Conservation (phyloP, 1,140 invertebrate genomes). For the Alviniconcha marisindica region DNA sequence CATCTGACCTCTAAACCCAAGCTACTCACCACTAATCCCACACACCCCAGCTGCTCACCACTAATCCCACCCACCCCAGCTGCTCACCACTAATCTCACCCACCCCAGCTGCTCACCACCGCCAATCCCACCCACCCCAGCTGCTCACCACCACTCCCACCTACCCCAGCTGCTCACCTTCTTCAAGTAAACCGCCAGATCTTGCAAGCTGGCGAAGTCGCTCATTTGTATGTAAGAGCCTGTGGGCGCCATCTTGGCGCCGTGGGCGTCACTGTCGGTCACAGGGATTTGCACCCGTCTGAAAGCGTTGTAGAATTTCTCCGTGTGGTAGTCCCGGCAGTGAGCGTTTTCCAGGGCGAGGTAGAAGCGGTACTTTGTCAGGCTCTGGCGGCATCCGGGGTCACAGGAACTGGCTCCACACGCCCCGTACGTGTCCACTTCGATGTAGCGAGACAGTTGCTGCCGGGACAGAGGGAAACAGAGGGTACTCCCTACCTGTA, state of each 20-base stretch:
- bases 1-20: no score
- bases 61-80: no score
- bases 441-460: not conserved
- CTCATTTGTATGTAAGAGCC: constrained; percentile 95
- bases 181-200: constrained; percentile 81
- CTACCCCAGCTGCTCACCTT: no score
- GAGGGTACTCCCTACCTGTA: no score
- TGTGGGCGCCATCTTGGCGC: constrained; percentile 70
- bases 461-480: no score
- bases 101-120: no score
- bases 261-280: constrained; percentile 60
- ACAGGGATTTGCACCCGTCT: constrained; percentile 62
- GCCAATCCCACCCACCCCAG: no score
- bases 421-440: not conserved
- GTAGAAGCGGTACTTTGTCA: constrained; percentile 92
- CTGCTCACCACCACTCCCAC: no score
- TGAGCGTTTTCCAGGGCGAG: constrained; percentile 74
- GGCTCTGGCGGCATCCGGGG: not conserved
- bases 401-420: not conserved
- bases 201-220: constrained; percentile 91
- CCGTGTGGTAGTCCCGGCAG: constrained; percentile 74
- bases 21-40: no score
- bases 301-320: constrained; percentile 70
- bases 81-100: no score
- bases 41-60: no score